Evolutionary conservation across 1,140 invertebrate genomes (phyloP).

Genomic region (Tenebrio molitor): DNA sequence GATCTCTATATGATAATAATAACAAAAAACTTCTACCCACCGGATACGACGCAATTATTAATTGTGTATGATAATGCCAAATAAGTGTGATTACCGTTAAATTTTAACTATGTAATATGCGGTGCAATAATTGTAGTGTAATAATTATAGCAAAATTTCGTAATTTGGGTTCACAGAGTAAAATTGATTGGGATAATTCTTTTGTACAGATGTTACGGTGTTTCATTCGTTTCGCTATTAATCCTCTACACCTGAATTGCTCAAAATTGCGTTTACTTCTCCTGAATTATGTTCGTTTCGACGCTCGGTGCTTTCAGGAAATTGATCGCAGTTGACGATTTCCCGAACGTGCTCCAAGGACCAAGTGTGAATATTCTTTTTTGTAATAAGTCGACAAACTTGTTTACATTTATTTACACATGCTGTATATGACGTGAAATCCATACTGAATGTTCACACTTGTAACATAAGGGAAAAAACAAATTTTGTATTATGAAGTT

Average conservation of each 20-base stretch:
- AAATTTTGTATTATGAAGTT: slow-evolving; percentile 39
- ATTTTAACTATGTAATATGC: slow-evolving; percentile 37
- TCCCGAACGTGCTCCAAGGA: not conserved
- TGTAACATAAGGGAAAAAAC: slow-evolving; percentile 32
- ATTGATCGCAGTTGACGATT: not conserved
- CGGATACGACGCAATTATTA: slow-evolving; percentile 22
- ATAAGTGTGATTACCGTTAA: slow-evolving; percentile 43
- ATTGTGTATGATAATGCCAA: slow-evolving; percentile 39
- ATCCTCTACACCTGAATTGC: slow-evolving; percentile 46
- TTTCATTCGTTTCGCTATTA: slow-evolving; percentile 1
- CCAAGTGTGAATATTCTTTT: slow-evolving; percentile 25
- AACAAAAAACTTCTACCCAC: slow-evolving; percentile 8
- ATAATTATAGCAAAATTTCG: slow-evolving; percentile 19
- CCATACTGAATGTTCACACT: slow-evolving; percentile 35
- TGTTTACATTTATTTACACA: slow-evolving; percentile 36
- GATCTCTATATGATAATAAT: slow-evolving; percentile 23
- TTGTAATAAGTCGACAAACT: slow-evolving; percentile 13
- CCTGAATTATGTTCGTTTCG: not conserved
- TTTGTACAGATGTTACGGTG: slow-evolving; percentile 4
- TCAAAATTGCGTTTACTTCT: slow-evolving; percentile 37
- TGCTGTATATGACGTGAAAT: slow-evolving; percentile 37
- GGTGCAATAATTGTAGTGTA: slow-evolving; percentile 48
- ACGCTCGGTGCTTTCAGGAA: slow-evolving; percentile 2
- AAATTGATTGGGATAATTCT: slow-evolving; percentile 3
- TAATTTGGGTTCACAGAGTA: not conserved